Evolutionary conservation across 2,888 invertebrate species (phyloP), one percentile per base, ranked within the genome.

Genomic region (Cryptus armator): DNA sequence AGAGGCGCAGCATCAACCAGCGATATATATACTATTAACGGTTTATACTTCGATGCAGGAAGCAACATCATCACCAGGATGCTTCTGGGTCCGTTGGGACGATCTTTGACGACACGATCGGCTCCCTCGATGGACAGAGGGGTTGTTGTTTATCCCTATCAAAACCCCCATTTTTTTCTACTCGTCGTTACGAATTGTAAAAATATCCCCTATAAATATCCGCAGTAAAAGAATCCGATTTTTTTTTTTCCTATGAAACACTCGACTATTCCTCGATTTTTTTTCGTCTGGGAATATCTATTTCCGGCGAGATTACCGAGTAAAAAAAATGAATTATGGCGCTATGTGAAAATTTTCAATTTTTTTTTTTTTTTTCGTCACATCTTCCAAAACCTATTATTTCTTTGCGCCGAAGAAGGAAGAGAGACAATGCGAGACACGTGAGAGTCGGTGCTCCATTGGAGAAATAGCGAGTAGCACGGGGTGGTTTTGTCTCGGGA

Each of bases 401-500:
- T 37, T 37, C 7, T 9, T 37, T 7, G 37, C 7, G 37, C 37
- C 37, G 37, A 37, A 37, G 37, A 37, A 37, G 37, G 37, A 5
- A 37, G 7, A 37, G 37, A 37, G 37, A 37, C 37, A 37, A 37
- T 37, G 7, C 37, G 37, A 37, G 37, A 37, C 46, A 48, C 46
- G 46, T 14, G 46, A 48, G 46, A 14, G 46, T 12, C 14, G 46
- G 10, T 48, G 37, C 37, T 48, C 46, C 46, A 14, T 48, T n/a
- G 14, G 46, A 16, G n/a, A n/a, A 53, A 74, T 44, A 67, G 67
- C n/a, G 62, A 68, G 46, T 59, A 12, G 67, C 43, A 24, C 37
- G 37, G 37, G 37, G 5, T 32, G 43, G 19, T 77, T 77, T 59
- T 67, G 85, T 70, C 81, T 48, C 88, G 85, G 86, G 86, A 87